Evolutionary conservation across 2,888 invertebrate genomes (phyloP), one percentile per base, ranked within the genome.

Genomic region (Polietes domitor): DNA sequence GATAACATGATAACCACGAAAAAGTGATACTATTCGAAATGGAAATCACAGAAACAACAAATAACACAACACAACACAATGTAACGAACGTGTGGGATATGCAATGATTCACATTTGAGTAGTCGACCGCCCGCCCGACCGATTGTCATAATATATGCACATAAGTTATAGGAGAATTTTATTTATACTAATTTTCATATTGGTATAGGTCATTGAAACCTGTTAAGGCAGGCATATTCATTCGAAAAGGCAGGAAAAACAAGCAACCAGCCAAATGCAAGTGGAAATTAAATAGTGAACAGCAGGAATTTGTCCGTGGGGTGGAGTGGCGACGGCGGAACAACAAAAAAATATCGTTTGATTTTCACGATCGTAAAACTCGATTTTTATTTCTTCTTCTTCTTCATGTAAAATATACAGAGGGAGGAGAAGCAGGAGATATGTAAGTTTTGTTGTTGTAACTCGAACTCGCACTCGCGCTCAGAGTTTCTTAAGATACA

Each of bases 141-240:
- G 37, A 37, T 32, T 3, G 5, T 5, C 32, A 3, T 5, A 32
- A 32, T 32, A 32, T 32, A 5, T 32, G 9, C n/a, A n/a, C n/a
- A 37, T 37, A 37, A 37, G 2, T 26, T 68, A 68, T 68, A 15
- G 24, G 68, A 41, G 65, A 37, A 41, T 65, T 21, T 58, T 41
- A 43, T 24, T n/a, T 47, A n/a, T 47, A 47, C 47, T n/a, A 43
- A 43, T 68, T 43, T 68, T 68, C 68, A 24, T 43, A 43, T 68
- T 68, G 68, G 68, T 68, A 68, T 68, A 68, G 68, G 68, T 68
- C 68, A 68, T 41, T 68, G 68, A 68, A 68, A 68, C 68, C 68
- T 68, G 68, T 68, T 68, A 68, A 65, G 43, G 24, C 12, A 12
- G 9, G 1, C 17, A n/a, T n/a, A n/a, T n/a, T n/a, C n/a, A n/a